These are phyloP conservation scores for Leptopilina boulardi DNA, from an alignment of 1,140 invertebrate genomes.

Conservation along the genomic window DNA sequence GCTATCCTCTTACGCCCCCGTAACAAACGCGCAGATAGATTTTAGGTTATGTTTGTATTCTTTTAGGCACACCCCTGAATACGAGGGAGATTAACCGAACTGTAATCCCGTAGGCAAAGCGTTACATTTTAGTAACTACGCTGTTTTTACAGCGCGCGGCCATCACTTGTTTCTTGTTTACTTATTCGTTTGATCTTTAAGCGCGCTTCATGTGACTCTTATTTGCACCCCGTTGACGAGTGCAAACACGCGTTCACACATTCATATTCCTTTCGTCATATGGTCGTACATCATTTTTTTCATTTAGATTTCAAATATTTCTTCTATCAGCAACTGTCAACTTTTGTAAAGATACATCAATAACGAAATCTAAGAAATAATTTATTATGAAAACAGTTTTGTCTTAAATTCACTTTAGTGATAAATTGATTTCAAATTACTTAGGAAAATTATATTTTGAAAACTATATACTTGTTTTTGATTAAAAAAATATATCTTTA, in stretches of 20 bases:
- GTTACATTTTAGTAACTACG: conserved; percentile 52
- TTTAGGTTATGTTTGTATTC: conserved; percentile 68
- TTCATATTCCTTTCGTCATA: conserved; percentile 33
- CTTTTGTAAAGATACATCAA: no score
- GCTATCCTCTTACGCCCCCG: conserved; percentile 60
- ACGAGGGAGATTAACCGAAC: conserved; percentile 68
- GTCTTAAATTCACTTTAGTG: no score
- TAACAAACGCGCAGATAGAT: conserved; percentile 46
- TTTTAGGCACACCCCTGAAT: conserved; percentile 53
- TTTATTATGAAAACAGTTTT: no score
- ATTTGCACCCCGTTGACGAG: conserved; percentile 63
- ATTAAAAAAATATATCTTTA: background rate
- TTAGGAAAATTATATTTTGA: no score
- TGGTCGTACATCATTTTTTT: background rate
- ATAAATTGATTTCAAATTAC: no score
- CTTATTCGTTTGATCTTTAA: conserved; percentile 73
- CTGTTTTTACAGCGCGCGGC: conserved; percentile 72
- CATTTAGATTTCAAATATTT: background rate
- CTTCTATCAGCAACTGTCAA: background rate
- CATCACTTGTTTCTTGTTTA: conserved; percentile 74
- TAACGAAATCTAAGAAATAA: no score
- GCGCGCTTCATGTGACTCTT: conserved; percentile 72
- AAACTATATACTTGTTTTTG: no score
- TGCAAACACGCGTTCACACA: conserved; percentile 57
- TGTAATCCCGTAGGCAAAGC: conserved; percentile 75